These are phyloP conservation scores for Mirza zaza DNA, from an alignment of 2,113 vertebrate species.

Conservation along the genomic window DNA sequence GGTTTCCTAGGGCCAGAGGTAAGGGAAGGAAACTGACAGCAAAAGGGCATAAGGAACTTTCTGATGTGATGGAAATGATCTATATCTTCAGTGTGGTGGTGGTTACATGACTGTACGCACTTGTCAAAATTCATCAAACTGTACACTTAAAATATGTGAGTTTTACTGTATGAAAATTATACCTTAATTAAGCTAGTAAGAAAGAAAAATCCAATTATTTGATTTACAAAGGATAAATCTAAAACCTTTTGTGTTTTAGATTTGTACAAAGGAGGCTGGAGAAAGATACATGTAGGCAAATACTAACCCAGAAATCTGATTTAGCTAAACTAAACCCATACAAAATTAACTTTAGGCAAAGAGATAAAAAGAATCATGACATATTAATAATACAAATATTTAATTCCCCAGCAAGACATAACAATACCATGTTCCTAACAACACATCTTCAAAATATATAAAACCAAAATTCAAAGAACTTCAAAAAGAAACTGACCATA, in stretches of 20 bases:
- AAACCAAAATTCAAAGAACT: neutral
- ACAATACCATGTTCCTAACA: neutral
- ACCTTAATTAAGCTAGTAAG: neutral
- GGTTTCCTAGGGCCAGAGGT: conserved; percentile 16
- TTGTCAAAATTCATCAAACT: conserved; percentile 40
- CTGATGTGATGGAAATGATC: conserved; percentile 48
- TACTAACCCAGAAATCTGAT: neutral
- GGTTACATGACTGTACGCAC: neutral
- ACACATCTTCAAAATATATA: conserved; percentile 33
- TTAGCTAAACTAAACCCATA: conserved; percentile 10
- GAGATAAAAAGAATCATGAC: neutral
- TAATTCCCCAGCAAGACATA: neutral
- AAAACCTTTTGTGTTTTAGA: neutral
- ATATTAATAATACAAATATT: conserved; percentile 31
- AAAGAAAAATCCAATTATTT: conserved; percentile 13
- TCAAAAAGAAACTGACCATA: conserved; percentile 25
- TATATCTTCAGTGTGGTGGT: conserved; percentile 41
- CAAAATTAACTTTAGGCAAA: conserved; percentile 41
- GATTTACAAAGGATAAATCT: neutral
- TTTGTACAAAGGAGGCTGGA: neutral
- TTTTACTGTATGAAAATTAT: conserved; percentile 17
- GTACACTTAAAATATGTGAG: neutral
- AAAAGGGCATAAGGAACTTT: conserved; percentile 47
- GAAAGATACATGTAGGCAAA: conserved; percentile 1
- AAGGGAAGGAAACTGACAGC: conserved; percentile 40